These are phyloP conservation scores for Lucifuga dentata DNA, from an alignment of 2,113 vertebrate genomes.

Conservation along the genomic window DNA sequence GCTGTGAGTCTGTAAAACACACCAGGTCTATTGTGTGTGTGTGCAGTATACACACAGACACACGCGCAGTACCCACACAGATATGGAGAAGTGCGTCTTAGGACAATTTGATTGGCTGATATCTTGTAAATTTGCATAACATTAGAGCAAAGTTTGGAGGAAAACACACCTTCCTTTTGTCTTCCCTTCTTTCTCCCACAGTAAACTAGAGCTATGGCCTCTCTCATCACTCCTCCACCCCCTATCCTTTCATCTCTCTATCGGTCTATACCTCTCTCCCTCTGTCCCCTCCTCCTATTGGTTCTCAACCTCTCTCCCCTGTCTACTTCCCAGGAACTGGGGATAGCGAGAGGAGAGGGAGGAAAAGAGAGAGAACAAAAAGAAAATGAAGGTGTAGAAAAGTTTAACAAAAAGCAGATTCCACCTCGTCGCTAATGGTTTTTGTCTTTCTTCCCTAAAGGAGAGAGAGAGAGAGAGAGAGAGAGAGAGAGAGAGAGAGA, in stretches of 20 bases:
- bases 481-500: not conserved
- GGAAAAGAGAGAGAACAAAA: not conserved
- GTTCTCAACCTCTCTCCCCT: not conserved
- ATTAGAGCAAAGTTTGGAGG: not conserved
- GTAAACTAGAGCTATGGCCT: conserved; percentile 12
- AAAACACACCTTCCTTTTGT: not conserved
- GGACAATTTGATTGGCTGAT: too few species aligned
- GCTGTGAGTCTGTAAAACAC: conserved; percentile 61
- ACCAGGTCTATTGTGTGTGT: conserved; percentile 29
- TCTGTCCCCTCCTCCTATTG: not conserved
- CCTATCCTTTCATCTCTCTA: conserved; percentile 36
- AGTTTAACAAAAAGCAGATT: conserved; percentile 37
- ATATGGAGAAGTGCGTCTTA: too few species aligned
- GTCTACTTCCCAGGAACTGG: not conserved
- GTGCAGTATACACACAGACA: conserved; percentile 16
- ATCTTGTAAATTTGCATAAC: too few species aligned
- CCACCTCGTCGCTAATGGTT: conserved; percentile 8
- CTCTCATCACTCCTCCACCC: conserved; percentile 12
- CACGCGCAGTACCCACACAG: conserved; percentile 15
- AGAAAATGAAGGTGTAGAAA: conserved; percentile 13
- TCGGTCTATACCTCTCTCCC: conserved; percentile 7
- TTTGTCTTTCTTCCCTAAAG: conserved; percentile 29
- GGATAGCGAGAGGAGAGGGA: not conserved
- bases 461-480: conserved; percentile 17
- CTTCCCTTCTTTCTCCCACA: conserved; percentile 2